Evolutionary conservation across 1,140 invertebrate genomes (phyloP).

Genomic region (Macrotrachela quadricornifera): DNA sequence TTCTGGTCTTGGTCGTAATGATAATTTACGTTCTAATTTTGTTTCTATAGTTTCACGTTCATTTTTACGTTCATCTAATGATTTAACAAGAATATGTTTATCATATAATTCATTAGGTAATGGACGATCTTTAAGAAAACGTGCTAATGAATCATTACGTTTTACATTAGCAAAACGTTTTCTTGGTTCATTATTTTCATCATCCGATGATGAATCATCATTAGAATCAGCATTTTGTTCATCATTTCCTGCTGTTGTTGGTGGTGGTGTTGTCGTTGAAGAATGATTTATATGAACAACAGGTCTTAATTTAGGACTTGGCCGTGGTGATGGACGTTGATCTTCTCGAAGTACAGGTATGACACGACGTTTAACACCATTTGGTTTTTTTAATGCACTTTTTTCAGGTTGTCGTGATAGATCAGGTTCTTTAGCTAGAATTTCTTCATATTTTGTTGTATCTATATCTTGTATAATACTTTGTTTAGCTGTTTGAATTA

Average conservation of each 20-base stretch:
- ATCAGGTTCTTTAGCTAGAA: conserved; percentile 20
- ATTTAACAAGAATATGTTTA: conserved; percentile 75
- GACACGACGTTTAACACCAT: not conserved
- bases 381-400: conserved; percentile 19
- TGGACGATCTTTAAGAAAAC: conserved; percentile 71
- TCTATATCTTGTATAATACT: not conserved
- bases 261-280: too few relatives aligned
- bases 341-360: too few relatives aligned
- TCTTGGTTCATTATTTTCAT: not conserved
- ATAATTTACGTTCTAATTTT: conserved; percentile 45
- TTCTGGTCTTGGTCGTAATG: conserved; percentile 84
- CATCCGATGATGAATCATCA: too few relatives aligned
- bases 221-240: too few relatives aligned
- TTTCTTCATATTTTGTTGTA: not conserved
- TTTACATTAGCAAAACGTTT: conserved; percentile 8
- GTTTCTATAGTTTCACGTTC: conserved; percentile 8
- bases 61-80: conserved; percentile 49
- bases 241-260: too few relatives aligned
- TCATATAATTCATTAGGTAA: conserved; percentile 70
- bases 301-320: too few relatives aligned
- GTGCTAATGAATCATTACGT: conserved; percentile 57
- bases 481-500: too few relatives aligned
- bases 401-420: conserved; percentile 19
- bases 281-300: too few relatives aligned
- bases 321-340: too few relatives aligned